Evolutionary conservation across 2,797 vertebrate species (phyloP).

Genomic region (Aldrovandia affinis): DNA sequence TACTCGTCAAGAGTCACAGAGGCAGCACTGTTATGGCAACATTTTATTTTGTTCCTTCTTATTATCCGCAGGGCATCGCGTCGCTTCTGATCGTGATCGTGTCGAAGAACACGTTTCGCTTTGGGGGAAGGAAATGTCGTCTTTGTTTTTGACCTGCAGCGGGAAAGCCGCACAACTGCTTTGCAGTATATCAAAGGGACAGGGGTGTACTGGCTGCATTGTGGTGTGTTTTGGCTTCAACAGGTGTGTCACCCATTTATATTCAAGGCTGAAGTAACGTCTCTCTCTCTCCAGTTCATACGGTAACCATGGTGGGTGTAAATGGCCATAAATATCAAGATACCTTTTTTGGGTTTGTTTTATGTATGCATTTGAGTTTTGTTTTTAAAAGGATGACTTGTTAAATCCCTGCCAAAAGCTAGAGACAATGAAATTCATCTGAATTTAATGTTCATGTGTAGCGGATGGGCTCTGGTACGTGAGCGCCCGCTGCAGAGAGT

Average conservation of each 20-base stretch:
- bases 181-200: not conserved
- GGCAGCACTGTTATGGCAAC: not conserved
- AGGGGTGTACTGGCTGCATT: not conserved
- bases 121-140: not conserved
- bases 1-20: constrained; percentile 1
- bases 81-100: not conserved
- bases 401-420: not conserved
- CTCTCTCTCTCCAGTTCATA: not conserved
- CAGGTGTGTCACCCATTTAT: not conserved
- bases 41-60: not conserved
- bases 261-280: not conserved
- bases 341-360: too few relatives aligned
- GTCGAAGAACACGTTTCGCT: not conserved
- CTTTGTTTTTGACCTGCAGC: not conserved
- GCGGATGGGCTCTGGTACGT: too few relatives aligned
- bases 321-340: too few relatives aligned
- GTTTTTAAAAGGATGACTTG: not conserved
- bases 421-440: not conserved
- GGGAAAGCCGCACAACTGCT: not conserved
- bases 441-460: too few relatives aligned
- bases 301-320: not conserved
- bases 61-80: not conserved
- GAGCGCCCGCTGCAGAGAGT: too few relatives aligned
- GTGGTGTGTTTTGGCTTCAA: not conserved
- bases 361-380: not conserved